Evolutionary conservation across 2,797 vertebrate genomes (phyloP).

Genomic region (Hyperoplus immaculatus): DNA sequence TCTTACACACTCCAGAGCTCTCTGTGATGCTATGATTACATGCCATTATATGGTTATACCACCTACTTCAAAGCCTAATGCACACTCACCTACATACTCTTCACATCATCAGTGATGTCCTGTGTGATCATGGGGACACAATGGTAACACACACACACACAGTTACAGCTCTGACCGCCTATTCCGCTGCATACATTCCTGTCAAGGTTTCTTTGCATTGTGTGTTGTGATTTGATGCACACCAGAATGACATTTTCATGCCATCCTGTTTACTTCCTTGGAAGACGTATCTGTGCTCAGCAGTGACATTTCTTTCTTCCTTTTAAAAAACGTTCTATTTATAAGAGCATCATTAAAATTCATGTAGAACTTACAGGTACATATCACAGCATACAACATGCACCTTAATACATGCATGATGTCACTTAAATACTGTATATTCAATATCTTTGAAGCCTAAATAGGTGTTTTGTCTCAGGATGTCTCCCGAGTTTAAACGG

Average conservation of each 20-base stretch:
- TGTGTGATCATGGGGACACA: slow-evolving; percentile 6
- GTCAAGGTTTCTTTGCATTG: slow-evolving; percentile 22
- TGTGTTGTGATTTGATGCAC: slow-evolving; percentile 18
- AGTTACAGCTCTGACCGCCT: background rate
- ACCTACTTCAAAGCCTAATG: background rate
- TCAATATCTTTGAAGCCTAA: background rate
- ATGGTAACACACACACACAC: slow-evolving; percentile 16
- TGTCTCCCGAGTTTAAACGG: background rate
- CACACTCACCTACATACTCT: slow-evolving; percentile 11
- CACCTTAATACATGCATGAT: background rate
- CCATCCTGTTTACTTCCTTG: slow-evolving; percentile 21
- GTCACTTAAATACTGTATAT: background rate
- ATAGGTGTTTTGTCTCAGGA: background rate
- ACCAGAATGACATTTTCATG: slow-evolving; percentile 35
- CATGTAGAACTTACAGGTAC: background rate
- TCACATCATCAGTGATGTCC: slow-evolving; percentile 5
- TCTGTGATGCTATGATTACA: slow-evolving; percentile 20
- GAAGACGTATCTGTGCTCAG: background rate
- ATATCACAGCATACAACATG: background rate
- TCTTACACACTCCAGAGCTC: slow-evolving; percentile 9
- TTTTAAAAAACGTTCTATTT: background rate
- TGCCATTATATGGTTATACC: background rate
- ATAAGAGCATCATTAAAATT: slow-evolving; percentile 14
- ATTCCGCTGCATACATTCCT: slow-evolving; percentile 4
- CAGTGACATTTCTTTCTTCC: slow-evolving; percentile 12